Evolutionary conservation across 92 coral and sea anemone genomes (phyloP).

Genomic region (Zoanthus sociatus): DNA sequence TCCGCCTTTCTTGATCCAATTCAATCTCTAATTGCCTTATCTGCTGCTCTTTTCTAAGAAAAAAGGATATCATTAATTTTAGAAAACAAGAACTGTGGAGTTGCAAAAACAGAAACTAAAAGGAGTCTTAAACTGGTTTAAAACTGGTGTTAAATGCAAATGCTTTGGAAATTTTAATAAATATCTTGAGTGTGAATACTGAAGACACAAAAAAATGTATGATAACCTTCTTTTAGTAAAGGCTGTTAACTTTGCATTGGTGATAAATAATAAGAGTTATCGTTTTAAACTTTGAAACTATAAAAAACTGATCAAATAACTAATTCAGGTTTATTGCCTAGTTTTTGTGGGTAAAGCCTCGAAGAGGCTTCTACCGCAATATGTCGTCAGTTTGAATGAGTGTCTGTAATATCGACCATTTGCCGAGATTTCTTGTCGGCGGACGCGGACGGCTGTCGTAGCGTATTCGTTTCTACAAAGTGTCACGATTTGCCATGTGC

Average conservation of each 20-base stretch:
- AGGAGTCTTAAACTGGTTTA: too few relatives aligned
- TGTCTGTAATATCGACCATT: constrained; percentile 11
- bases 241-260: too few relatives aligned
- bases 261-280: too few relatives aligned
- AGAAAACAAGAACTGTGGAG: too few relatives aligned
- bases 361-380: background rate
- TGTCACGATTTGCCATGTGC: constrained; percentile 7
- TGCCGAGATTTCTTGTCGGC: constrained; percentile 7
- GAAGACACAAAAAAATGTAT: too few relatives aligned
- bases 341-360: background rate
- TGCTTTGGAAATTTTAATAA: too few relatives aligned
- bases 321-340: too few relatives aligned
- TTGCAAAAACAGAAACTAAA: background rate
- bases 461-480: constrained; percentile 12
- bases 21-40: constrained; percentile 92
- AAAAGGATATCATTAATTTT: background rate
- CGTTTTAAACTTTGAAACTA: too few relatives aligned
- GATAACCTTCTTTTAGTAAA: too few relatives aligned
- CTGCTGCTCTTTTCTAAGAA: constrained; percentile 84
- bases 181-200: too few relatives aligned
- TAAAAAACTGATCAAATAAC: too few relatives aligned
- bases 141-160: too few relatives aligned
- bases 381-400: background rate
- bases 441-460: constrained; percentile 15
- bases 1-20: constrained; percentile 95